Evolutionary conservation across 2,113 vertebrate species (phyloP).

Genomic region (Aleadryas rufinucha): DNA sequence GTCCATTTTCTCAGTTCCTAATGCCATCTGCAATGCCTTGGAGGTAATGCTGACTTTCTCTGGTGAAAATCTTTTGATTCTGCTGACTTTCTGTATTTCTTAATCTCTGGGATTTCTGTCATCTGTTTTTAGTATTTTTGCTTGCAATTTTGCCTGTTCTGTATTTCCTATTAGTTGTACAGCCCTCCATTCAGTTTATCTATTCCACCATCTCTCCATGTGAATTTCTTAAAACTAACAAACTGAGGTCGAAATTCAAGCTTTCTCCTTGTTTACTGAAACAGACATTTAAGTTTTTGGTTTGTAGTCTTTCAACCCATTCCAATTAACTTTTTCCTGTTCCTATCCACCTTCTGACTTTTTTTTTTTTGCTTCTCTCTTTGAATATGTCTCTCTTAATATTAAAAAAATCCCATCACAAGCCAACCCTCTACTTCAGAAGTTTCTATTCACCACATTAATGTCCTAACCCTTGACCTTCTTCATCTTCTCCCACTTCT

Average conservation of each 20-base stretch:
- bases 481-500: not conserved
- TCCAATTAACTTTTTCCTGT: not conserved
- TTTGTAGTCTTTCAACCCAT: not conserved
- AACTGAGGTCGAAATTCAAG: not conserved
- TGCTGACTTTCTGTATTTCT: slow-evolving; percentile 1
- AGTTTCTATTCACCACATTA: not conserved
- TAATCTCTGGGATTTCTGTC: slow-evolving; percentile 7
- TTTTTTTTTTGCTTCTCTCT: not conserved
- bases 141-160: not conserved
- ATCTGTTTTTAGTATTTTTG: not conserved
- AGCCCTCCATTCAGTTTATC: not conserved
- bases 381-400: not conserved
- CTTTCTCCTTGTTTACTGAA: not conserved
- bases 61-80: slow-evolving; percentile 3
- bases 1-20: slow-evolving; percentile 16
- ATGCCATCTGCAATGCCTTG: slow-evolving; percentile 34
- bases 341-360: not conserved
- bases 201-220: not conserved
- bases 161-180: not conserved
- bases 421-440: not conserved
- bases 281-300: not conserved
- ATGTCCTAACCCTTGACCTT: not conserved
- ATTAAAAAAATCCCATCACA: not conserved
- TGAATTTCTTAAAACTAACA: not conserved
- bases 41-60: not conserved